Conservation (phyloP, 2,888 invertebrate species). For the Ochlodes sylvanus region DNA sequence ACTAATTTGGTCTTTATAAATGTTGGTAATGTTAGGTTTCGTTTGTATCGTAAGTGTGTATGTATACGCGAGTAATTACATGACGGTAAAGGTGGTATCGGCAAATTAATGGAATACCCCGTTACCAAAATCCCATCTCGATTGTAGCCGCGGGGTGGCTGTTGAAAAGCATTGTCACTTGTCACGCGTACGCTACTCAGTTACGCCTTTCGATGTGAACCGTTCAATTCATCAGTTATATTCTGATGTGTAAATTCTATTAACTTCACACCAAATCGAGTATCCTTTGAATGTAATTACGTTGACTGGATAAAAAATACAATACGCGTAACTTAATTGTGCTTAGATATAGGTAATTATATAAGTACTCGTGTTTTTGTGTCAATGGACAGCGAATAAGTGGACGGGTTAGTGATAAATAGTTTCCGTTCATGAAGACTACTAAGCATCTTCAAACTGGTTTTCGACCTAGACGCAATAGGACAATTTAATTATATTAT, state of each 20-base stretch:
- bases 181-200: constrained; percentile 46
- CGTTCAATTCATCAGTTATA: constrained; percentile 18
- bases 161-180: constrained; percentile 68
- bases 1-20: constrained; percentile 70
- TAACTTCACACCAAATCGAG: constrained; percentile 8
- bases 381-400: too few relatives aligned
- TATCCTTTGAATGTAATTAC: constrained; percentile 7
- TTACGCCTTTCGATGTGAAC: constrained; percentile 19
- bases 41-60: constrained; percentile 21
- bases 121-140: constrained; percentile 66
- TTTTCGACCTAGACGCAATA: too few relatives aligned
- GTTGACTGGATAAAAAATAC: background rate
- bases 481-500: too few relatives aligned
- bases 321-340: too few relatives aligned
- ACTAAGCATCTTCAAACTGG: too few relatives aligned
- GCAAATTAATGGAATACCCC: constrained; percentile 47
- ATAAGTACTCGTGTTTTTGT: too few relatives aligned
- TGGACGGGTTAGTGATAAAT: too few relatives aligned
- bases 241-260: constrained; percentile 22
- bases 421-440: too few relatives aligned
- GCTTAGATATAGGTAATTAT: too few relatives aligned
- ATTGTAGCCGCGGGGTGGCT: constrained; percentile 58
- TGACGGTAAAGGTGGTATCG: constrained; percentile 32
- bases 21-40: constrained; percentile 48
- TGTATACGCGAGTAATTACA: constrained; percentile 32